Base-by-base conservation (phyloP, 64 coral and sea anemone genomes). In the Trachythela sp. region DNA sequence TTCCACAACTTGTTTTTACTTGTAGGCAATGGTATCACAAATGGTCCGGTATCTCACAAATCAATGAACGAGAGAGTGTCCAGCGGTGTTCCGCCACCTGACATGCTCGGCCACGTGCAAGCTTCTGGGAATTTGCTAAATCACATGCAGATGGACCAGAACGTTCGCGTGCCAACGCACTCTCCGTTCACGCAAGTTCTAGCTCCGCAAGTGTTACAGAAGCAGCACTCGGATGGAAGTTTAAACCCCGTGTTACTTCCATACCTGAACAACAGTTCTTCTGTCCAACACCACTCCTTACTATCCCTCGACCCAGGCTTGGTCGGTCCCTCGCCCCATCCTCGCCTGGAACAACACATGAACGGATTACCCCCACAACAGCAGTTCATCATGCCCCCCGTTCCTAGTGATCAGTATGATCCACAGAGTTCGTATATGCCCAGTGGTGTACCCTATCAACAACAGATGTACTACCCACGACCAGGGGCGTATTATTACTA, bases 401-500 rank as follows among this genome's bases (percentile, higher is more conserved):
- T 68, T 22, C 5, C 20, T 14, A 37, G 30, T 39, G 75, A 80
- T 20, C 75, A 80, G 17, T 80, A 37, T 22, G 75, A 80, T 39
- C 75, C 75, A 39, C 75, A 80, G 37, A 35, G 37, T 18, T 80
- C 75, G 27, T 80, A 80, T 80, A 80, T 80, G 31, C 13, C 33
- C 37, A 35, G 33, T 15, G 30, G 31, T 39, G 33, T 39, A 20
- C 75, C 31, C 33, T 80, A 80, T 80, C 75, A 80, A 35, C 75
- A 80, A 80, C 75, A 35, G 75, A 80, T 80, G 75, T 80, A 80
- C 75, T 80, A 80, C 0, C 15, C 75, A 14, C 31, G 75, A 22
- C 75, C 75, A 6, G 75, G 75, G 37, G 20, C 75, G 20, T 80
- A 80, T 80, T 80, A 80, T 80, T 80, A 80, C 35, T 80, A 80